phyloP scores from a whole-genome alignment of 2,888 invertebrate species.

The Caenorhabditis imperialis region DNA sequence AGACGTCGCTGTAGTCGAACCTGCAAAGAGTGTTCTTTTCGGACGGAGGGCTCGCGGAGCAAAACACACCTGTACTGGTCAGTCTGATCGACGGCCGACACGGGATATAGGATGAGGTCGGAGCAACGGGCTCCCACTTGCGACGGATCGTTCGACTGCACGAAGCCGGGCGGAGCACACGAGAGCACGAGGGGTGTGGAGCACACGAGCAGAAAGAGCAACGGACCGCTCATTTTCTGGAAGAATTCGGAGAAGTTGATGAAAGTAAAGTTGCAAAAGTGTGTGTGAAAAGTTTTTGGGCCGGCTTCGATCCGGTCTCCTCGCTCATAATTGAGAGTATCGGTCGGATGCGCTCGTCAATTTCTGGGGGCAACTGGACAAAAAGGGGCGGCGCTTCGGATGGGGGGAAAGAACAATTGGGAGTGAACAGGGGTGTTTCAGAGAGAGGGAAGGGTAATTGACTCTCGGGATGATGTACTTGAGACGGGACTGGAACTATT shows the following conservation, averaged over 20 bases:
- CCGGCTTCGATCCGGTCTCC: constrained; percentile 28
- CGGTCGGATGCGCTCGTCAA: constrained; percentile 39
- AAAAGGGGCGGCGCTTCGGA: constrained; percentile 10
- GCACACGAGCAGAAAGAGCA: constrained; percentile 22
- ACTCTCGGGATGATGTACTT: too few species aligned
- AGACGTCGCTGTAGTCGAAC: constrained; percentile 77
- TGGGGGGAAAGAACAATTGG: constrained; percentile 14
- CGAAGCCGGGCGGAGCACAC: constrained; percentile 77
- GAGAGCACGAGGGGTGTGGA: constrained; percentile 10
- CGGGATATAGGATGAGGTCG: constrained; percentile 77
- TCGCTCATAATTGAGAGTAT: constrained; percentile 41
- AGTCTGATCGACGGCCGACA: constrained; percentile 77
- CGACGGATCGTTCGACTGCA: constrained; percentile 76
- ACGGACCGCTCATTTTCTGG: constrained; percentile 15
- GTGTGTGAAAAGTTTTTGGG: not conserved
- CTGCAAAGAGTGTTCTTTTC: constrained; percentile 48
- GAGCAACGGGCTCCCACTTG: constrained; percentile 76
- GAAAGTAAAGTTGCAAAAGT: not conserved
- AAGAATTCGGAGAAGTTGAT: not conserved
- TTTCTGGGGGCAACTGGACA: constrained; percentile 23
- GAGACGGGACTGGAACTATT: too few species aligned
- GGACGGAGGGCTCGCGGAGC: too few species aligned
- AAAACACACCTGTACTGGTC: constrained; percentile 74
- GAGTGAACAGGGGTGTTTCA: constrained; percentile 1
- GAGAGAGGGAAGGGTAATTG: too few species aligned